Evolutionary conservation across 2,888 invertebrate species (phyloP).

Genomic region (Adelphocoris suturalis): DNA sequence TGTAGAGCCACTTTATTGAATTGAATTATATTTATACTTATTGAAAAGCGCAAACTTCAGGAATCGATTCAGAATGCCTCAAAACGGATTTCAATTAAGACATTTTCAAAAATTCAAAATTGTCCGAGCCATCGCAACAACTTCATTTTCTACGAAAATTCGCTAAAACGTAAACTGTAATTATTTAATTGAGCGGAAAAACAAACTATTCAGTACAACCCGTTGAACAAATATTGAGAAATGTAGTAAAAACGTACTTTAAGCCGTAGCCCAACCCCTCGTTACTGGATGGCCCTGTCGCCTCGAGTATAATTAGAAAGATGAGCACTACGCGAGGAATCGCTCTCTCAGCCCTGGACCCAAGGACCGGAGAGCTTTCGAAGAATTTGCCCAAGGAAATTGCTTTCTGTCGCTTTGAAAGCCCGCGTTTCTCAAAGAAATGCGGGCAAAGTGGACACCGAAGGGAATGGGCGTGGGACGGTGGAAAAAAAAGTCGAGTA

Average conservation of each 20-base stretch:
- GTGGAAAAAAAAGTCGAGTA: conserved; percentile 47
- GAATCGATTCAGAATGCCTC: too few species aligned
- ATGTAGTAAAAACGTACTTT: conserved; percentile 48
- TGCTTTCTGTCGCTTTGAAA: conserved; percentile 48
- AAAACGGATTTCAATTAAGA: too few species aligned
- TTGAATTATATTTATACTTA: too few species aligned
- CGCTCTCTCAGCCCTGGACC: conserved; percentile 52
- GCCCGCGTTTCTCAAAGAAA: conserved; percentile 8
- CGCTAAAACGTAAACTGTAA: too few species aligned
- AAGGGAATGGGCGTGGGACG: background rate
- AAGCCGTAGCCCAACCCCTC: background rate
- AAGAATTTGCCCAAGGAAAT: conserved; percentile 52
- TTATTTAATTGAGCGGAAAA: background rate
- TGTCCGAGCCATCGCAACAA: too few species aligned
- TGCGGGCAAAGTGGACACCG: conserved; percentile 21
- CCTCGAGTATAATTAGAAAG: conserved; percentile 58
- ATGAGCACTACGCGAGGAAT: conserved; percentile 58
- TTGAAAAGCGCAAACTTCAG: too few species aligned
- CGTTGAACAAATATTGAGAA: conserved; percentile 46
- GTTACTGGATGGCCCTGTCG: conserved; percentile 49
- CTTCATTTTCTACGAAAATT: too few species aligned
- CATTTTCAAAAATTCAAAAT: too few species aligned
- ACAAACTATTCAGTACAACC: background rate
- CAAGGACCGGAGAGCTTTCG: conserved; percentile 56
- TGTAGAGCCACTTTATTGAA: too few species aligned